Evolutionary conservation across 2,888 invertebrate species (phyloP).

Genomic region (Prosopocoilus inquinatus): DNA sequence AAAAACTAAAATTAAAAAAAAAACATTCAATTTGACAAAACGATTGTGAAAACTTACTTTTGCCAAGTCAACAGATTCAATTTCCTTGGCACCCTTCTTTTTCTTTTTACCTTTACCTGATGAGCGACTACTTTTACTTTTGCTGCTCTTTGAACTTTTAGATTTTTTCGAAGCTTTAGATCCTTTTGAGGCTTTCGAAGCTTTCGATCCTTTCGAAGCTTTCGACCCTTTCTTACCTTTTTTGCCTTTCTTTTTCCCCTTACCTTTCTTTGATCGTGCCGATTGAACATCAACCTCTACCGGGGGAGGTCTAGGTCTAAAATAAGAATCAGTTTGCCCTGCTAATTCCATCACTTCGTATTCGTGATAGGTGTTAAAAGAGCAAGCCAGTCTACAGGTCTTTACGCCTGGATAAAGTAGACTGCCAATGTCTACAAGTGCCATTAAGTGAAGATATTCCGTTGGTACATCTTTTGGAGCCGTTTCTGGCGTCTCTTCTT

Average conservation of each 20-base stretch:
- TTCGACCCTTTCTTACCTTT: constrained; percentile 13
- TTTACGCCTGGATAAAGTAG: constrained; percentile 47
- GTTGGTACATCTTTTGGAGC: constrained; percentile 16
- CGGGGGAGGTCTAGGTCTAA: constrained; percentile 34
- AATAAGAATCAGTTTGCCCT: constrained; percentile 42
- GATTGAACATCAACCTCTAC: constrained; percentile 6
- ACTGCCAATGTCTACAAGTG: constrained; percentile 40
- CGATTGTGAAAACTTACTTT: constrained; percentile 5
- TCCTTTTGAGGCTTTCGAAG: not conserved
- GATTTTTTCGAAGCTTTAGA: not conserved
- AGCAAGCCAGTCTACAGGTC: constrained; percentile 38
- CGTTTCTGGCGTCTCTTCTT: constrained; percentile 6
- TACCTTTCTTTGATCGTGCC: constrained; percentile 14
- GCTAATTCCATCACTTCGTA: constrained; percentile 38
- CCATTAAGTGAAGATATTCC: constrained; percentile 44
- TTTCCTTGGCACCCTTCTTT: constrained; percentile 12
- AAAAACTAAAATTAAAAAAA: constrained; percentile 16
- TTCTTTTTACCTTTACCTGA: constrained; percentile 21
- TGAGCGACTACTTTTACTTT: constrained; percentile 16
- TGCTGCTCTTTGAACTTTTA: constrained; percentile 4
- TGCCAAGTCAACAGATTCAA: constrained; percentile 8
- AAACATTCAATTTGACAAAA: not conserved
- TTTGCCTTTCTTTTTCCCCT: constrained; percentile 16
- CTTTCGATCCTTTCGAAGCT: not conserved
- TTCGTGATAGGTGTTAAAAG: constrained; percentile 38